These are phyloP conservation scores for Osmerus mordax DNA, from an alignment of 2,113 vertebrate genomes.

Conservation along the genomic window DNA sequence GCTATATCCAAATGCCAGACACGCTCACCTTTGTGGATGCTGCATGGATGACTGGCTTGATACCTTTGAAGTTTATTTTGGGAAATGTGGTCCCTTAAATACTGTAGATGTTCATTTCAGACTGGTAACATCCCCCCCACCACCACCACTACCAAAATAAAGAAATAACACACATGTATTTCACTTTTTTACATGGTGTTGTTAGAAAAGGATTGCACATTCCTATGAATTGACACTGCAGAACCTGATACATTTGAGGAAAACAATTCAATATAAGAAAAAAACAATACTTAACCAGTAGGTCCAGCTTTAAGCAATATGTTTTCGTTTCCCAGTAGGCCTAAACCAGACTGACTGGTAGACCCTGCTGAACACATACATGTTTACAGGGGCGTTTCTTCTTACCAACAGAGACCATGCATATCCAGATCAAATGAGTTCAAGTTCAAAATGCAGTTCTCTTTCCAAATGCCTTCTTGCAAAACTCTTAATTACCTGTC, in stretches of 20 bases:
- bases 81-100: too few species aligned
- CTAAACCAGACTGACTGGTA: constrained; percentile 19
- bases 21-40: too few species aligned
- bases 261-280: not conserved
- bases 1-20: too few species aligned
- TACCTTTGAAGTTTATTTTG: too few species aligned
- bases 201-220: constrained; percentile 35
- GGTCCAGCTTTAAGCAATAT: not conserved
- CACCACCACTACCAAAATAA: constrained; percentile 1
- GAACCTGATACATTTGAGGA: constrained; percentile 4
- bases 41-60: too few species aligned
- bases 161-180: constrained; percentile 1
- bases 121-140: too few species aligned
- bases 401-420: constrained; percentile 33
- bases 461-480: constrained; percentile 54
- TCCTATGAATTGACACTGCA: constrained; percentile 32
- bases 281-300: not conserved
- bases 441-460: constrained; percentile 50
- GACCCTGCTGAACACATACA: constrained; percentile 34
- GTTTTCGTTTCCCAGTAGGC: constrained; percentile 11
- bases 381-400: constrained; percentile 36
- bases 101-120: too few species aligned
- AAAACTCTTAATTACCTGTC: constrained; percentile 21
- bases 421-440: constrained; percentile 19
- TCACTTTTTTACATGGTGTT: constrained; percentile 16